These are phyloP conservation scores for Natrix natrix DNA, from an alignment of 2,797 vertebrate species.

Conservation along the genomic window DNA sequence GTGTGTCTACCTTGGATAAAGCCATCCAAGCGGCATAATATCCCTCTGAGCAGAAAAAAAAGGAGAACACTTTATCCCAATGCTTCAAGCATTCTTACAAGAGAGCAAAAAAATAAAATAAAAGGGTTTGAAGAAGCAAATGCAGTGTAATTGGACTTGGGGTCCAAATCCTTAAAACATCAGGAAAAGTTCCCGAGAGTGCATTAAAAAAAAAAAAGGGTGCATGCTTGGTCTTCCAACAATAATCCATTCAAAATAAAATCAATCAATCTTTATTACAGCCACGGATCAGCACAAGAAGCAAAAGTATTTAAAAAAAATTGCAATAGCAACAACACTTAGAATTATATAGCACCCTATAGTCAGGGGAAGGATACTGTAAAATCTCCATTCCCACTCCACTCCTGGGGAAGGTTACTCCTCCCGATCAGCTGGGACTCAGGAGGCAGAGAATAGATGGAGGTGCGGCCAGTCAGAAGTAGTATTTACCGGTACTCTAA, in stretches of 20 bases:
- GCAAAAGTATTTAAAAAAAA: neutral
- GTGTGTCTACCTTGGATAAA: constrained; percentile 59
- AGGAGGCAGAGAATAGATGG: too few relatives aligned
- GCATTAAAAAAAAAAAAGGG: neutral
- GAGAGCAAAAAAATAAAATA: constrained; percentile 40
- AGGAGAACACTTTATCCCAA: constrained; percentile 39
- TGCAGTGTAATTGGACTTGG: constrained; percentile 35
- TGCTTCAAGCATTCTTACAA: neutral
- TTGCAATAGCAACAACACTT: neutral
- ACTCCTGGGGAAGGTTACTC: too few relatives aligned
- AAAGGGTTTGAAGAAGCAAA: constrained; percentile 29
- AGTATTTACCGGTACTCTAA: too few relatives aligned
- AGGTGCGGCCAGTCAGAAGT: too few relatives aligned
- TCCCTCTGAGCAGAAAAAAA: constrained; percentile 46
- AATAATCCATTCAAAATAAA: constrained; percentile 20
- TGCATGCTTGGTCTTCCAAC: neutral
- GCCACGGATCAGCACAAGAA: neutral
- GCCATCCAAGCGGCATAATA: constrained; percentile 58
- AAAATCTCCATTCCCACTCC: too few relatives aligned
- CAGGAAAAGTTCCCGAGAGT: neutral
- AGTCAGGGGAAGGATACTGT: too few relatives aligned
- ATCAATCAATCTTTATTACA: neutral
- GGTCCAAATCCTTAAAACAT: neutral
- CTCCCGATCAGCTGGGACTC: too few relatives aligned
- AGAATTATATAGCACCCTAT: too few relatives aligned